Evolutionary conservation across 2,113 vertebrate species (phyloP), one percentile per base, ranked within the genome.

Genomic region (Mirounga angustirostris): DNA sequence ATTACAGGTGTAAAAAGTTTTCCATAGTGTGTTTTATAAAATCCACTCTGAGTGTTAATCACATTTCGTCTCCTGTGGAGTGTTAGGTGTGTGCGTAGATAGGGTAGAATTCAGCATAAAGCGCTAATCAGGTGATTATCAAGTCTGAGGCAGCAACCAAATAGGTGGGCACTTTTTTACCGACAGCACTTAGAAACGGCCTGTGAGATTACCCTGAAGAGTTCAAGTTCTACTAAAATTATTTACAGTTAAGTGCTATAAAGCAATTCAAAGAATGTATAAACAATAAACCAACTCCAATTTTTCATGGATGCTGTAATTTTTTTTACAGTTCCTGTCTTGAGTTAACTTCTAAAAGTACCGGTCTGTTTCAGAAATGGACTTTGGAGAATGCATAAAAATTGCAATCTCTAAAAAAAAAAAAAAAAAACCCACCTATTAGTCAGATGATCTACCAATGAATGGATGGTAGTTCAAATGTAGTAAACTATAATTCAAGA

Each of bases 401-500:
- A 69, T 61, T 79, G 2, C 8, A 43, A 43, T 82, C 3, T 93
- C 69, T 28, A 79, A 79, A 43, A 76, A 28, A 76, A 79, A 83
- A 65, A 65, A 4, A 30, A 63, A 63, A 26, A 9, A 24, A 90
- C 73, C 19, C 19, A 69, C 40, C 30, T 65, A n/a, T 52, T 81
- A 46, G 22, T 30, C 46, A 95, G 80, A 87, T 61, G 92, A 94
- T 61, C 56, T 74, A 61, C 61, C 85, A 91, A 36, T 78, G 16
- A 89, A 91, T 58, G 33, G 9, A 65, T 24, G 33, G n/a, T 69
- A 59, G 24, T 78, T 88, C 69, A 96, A 81, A 90, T 88, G 95
- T 88, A 93, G 40, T 97, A 98, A 98, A 98, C 86, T 97, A 61
- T 88, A 98, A 98, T 98, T 97, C 94, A 98, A 97, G 89, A 97